A percentile compares a stretch with the other conserved stretches of the same genome.
phyloP scores from a whole-genome alignment of 2,113 vertebrate species.

The Rana temporaria region DNA sequence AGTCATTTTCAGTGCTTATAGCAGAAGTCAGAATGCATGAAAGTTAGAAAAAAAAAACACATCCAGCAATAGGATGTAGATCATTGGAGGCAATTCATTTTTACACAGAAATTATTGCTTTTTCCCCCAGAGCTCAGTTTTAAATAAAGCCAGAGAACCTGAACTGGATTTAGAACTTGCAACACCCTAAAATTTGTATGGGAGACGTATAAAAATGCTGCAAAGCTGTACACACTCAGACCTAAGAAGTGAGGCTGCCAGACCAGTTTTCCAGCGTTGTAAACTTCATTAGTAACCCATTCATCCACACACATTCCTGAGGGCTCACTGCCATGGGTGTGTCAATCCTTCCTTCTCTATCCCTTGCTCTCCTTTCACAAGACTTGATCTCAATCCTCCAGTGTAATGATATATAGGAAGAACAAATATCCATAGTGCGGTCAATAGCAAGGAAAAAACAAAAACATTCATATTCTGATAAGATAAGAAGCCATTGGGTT shows the following conservation, averaged over 20 bases:
- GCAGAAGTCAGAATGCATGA: too few relatives aligned
- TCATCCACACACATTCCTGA: not conserved
- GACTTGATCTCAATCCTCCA: not conserved
- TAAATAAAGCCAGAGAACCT: too few relatives aligned
- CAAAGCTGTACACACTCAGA: not conserved
- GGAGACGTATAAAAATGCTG: not conserved
- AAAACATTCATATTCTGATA: not conserved
- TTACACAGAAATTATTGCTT: too few relatives aligned
- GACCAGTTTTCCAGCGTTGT: conserved; percentile 13
- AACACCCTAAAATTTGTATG: too few relatives aligned
- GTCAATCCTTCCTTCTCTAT: not conserved
- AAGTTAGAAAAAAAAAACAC: too few relatives aligned
- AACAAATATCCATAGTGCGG: not conserved
- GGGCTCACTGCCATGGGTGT: not conserved
- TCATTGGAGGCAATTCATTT: too few relatives aligned
- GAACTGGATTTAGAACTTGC: too few relatives aligned
- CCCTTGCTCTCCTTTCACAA: not conserved
- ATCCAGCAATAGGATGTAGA: too few relatives aligned
- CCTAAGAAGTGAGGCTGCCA: not conserved
- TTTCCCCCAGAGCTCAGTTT: too few relatives aligned
- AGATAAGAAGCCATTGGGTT: not conserved
- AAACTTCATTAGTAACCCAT: not conserved
- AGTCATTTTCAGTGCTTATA: too few relatives aligned
- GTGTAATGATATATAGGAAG: not conserved
- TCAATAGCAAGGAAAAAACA: too few relatives aligned